Percentiles rank a stretch among this genome's conserved stretches.
These are phyloP conservation scores for Haliaeetus leucogaster DNA, from an alignment of 2,113 vertebrate genomes.

Conservation along the genomic window DNA sequence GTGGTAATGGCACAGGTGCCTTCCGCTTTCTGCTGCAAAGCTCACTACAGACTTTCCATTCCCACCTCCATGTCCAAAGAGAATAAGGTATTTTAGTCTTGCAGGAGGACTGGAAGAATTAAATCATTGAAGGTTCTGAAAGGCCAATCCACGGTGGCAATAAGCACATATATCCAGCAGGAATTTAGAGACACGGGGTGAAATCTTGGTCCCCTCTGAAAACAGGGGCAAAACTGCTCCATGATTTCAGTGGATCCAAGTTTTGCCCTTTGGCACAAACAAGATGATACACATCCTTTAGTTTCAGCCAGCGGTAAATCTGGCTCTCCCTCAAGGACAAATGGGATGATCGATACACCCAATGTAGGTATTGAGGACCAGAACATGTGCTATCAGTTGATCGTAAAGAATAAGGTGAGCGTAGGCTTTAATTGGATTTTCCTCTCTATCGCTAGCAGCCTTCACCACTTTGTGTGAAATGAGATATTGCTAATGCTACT, in stretches of 20 bases:
- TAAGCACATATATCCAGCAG: not conserved
- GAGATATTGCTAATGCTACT: constrained; percentile 3
- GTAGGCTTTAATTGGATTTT: not conserved
- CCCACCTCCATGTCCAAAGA: not conserved
- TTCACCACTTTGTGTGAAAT: not conserved
- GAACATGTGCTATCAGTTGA: not conserved
- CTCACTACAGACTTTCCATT: not conserved
- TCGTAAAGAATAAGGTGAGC: not conserved
- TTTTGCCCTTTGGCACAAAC: not conserved
- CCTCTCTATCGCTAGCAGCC: not conserved
- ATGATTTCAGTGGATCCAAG: not conserved
- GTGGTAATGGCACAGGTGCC: not conserved
- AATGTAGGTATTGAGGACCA: not conserved
- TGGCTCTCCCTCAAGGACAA: accelerated
- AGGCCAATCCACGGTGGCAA: accelerated
- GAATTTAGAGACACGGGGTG: not conserved
- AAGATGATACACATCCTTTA: not conserved
- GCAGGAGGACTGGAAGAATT: not conserved
- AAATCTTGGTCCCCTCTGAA: not conserved
- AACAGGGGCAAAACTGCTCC: not conserved
- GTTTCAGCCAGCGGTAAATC: not conserved
- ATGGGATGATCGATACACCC: accelerated
- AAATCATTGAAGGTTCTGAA: not conserved
- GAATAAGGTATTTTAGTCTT: not conserved
- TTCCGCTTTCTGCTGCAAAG: not conserved